Base-by-base conservation (phyloP, 1,140 invertebrate genomes). In the Trissolcus basalis region DNA sequence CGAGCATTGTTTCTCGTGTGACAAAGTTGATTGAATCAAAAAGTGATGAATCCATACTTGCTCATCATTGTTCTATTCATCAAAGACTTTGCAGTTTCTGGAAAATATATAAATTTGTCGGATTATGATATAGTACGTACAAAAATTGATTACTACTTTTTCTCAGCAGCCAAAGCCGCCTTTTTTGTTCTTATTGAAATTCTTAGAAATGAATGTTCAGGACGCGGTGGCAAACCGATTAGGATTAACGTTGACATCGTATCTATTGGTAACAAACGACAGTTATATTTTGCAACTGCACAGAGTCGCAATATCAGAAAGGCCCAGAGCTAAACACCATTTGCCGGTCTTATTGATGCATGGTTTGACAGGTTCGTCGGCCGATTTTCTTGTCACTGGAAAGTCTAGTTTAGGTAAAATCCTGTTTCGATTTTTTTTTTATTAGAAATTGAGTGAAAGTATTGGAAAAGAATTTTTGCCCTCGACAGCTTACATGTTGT, bases 331-430 rank as follows among this genome's bases (percentile, higher is more conserved):
- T 49, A 6, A 6, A 27, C 19, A 27, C 1, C 19, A 27, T 27
- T 83, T 86, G 2, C 82, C 90, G 0, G 89, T 91, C 0, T 90
- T 91, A 49, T 64, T 94, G n/a, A 92, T 93, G 87, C 93, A 94
- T 72, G 93, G 92, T 1, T 78, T 93, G 6, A 75, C 92, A 19
- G 90, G 89, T 1, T 90, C 90, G 8, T 91, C 91, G 1, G 86
- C 90, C 7, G 91, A 91, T 79, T 93, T 90, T 88, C 85, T 93
- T 16, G 75, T 92, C 0, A 89, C 89, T 53, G 89, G 51, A 49
- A n/a, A 61, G 33, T 56, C 27, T 0, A 43, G 44, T 16, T 41
- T 58, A 6, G 71, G 61, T 58, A 55, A 44, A 9, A 39, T 39
- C n/a, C 2, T 3, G 19, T 27, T 27, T 27, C 6, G 19, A 27